Evolutionary conservation across 2,113 vertebrate species (phyloP), one percentile per base, ranked within the genome.

Genomic region (Hippocampus zosterae): DNA sequence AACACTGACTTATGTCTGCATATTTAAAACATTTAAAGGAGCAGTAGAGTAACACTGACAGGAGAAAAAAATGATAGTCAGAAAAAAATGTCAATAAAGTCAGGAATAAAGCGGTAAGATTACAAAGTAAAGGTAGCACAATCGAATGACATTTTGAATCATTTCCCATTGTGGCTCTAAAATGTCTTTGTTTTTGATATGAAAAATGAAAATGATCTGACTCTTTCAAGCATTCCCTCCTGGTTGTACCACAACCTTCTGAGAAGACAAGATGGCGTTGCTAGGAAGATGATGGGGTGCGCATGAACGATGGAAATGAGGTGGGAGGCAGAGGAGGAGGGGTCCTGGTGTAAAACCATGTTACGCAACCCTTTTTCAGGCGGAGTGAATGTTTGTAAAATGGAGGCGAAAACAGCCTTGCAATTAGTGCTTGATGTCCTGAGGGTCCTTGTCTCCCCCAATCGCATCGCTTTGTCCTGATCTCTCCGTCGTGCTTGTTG

Each of bases 321-420:
- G 73, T 72, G 71, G 80, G 75, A 73, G 63, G 57, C 50, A 19
- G 71, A 81, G 75, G 72, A 78, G 81, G 85, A 73, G 80, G 72
- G 53, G 75, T 72, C 84, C 69, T 78, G 78, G 81, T 86, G 79
- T 79, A 79, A 87, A 88, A 87, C 81, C 76, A 70, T 76, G 88
- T 92, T 92, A 91, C 76, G 89, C 88, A 92, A 92, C 84, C 76
- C 79, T 77, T 74, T 73, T 81, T 76, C 78, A 83, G 85, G 74
- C 78, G 73, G 82, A 79, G 82, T 85, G 83, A 80, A 87, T 87
- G 87, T 91, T 85, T 84, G 87, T 78, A 83, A 89, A 85, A 81
- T 62, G 71, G 80, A 87, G 79, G 64, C 79, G 75, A 77, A 83
- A 89, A 88, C 81, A 81, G 85, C 84, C 79, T 82, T 78, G 88